Conservation (phyloP, 2,888 invertebrate genomes). For the Calameuta idolon region DNA sequence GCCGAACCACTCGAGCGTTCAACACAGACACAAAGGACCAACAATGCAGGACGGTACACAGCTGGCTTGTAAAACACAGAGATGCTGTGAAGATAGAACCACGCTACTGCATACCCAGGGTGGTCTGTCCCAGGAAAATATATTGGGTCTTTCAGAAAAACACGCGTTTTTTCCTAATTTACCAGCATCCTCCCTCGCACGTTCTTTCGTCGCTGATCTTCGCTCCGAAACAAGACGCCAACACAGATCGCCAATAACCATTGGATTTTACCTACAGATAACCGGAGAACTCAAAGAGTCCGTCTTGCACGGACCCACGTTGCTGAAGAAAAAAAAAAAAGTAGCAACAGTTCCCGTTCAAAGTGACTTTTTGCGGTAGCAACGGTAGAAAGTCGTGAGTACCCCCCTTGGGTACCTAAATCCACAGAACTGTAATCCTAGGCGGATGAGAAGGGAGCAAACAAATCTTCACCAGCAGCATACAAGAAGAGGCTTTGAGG, state of each 20-base stretch:
- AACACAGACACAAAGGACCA: constrained; percentile 54
- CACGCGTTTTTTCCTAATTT: constrained; percentile 5
- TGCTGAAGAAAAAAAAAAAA: background rate
- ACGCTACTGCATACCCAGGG: constrained; percentile 32
- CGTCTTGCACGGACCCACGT: background rate
- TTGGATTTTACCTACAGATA: background rate
- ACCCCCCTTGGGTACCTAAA: background rate
- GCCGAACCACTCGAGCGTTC: constrained; percentile 54
- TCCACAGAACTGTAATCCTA: background rate
- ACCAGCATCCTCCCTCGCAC: background rate
- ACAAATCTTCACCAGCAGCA: background rate
- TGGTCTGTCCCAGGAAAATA: constrained; percentile 24
- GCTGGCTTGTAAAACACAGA: constrained; percentile 65
- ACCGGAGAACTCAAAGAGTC: background rate
- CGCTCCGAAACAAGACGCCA: background rate
- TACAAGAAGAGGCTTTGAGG: background rate
- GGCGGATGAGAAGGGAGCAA: background rate
- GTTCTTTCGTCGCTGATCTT: background rate
- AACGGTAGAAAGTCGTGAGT: background rate
- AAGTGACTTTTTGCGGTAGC: background rate
- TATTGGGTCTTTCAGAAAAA: constrained; percentile 9
- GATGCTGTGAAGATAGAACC: constrained; percentile 57
- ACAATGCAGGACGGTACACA: constrained; percentile 58
- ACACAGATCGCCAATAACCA: background rate
- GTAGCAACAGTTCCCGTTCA: background rate